phyloP scores from a whole-genome alignment of 1,140 invertebrate species.

The Ladona fulva region DNA sequence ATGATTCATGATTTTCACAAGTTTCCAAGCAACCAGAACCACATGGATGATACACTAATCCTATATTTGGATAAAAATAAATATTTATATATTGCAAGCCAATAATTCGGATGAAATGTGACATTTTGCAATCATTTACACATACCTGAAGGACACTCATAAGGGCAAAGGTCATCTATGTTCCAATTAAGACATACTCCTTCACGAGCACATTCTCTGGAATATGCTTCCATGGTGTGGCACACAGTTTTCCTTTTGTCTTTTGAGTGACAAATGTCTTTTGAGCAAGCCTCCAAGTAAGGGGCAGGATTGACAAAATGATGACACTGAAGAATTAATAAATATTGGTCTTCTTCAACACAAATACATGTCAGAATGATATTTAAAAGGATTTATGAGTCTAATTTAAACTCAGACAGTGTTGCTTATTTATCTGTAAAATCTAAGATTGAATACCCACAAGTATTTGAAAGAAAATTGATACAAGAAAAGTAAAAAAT shows the following conservation, averaged over 20 bases:
- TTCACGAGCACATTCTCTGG: slow-evolving; percentile 53
- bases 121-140: background rate
- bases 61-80: slow-evolving; percentile 38
- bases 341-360: no score
- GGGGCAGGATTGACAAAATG: slow-evolving; percentile 55
- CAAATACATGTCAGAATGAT: no score
- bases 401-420: no score
- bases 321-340: slow-evolving; percentile 50
- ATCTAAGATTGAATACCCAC: no score
- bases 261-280: slow-evolving; percentile 48
- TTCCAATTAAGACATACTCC: slow-evolving; percentile 67
- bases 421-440: no score
- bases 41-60: slow-evolving; percentile 58
- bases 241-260: slow-evolving; percentile 41
- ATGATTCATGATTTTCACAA: slow-evolving; percentile 43
- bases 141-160: slow-evolving; percentile 39
- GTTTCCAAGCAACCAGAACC: slow-evolving; percentile 55
- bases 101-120: no score
- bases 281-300: slow-evolving; percentile 57
- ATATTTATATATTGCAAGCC: no score
- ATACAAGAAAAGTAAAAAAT: no score
- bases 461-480: no score
- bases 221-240: slow-evolving; percentile 56
- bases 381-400: no score
- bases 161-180: slow-evolving; percentile 48